Conservation (phyloP, 2,797 vertebrate genomes). For the Hoplostethus atlanticus region DNA sequence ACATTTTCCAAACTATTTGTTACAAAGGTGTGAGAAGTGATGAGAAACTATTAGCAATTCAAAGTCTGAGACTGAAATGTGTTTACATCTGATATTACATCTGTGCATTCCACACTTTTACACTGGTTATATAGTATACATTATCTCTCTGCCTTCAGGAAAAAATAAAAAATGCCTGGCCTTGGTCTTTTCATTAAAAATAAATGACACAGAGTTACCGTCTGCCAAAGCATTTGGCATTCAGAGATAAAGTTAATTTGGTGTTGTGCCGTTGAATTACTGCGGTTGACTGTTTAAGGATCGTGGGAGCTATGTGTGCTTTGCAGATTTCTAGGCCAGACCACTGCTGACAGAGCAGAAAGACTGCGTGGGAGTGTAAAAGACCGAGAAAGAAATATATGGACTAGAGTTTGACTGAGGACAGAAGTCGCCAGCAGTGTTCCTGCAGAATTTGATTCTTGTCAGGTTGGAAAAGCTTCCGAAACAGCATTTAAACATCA, state of each 20-base stretch:
- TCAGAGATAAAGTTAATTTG: neutral
- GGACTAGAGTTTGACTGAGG: neutral
- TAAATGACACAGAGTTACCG: neutral
- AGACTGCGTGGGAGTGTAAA: too few species aligned
- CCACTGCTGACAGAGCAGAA: neutral
- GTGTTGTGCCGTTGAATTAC: neutral
- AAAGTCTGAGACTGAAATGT: neutral
- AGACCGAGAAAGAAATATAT: neutral
- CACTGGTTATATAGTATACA: neutral
- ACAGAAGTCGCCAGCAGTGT: too few species aligned
- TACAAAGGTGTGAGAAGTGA: too few species aligned
- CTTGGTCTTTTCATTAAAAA: neutral
- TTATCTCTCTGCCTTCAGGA: neutral
- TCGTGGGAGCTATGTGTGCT: neutral
- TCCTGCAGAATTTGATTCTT: too few species aligned
- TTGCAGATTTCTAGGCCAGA: neutral
- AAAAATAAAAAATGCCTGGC: neutral
- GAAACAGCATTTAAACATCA: too few species aligned
- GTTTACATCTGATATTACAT: neutral
- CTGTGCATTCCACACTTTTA: neutral
- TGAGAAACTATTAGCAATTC: neutral
- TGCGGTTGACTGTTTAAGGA: neutral
- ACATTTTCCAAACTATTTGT: neutral
- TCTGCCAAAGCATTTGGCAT: neutral
- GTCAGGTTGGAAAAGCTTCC: too few species aligned